Base-by-base conservation (phyloP, 2,888 invertebrate species). In the Leptopterna dolabrata region DNA sequence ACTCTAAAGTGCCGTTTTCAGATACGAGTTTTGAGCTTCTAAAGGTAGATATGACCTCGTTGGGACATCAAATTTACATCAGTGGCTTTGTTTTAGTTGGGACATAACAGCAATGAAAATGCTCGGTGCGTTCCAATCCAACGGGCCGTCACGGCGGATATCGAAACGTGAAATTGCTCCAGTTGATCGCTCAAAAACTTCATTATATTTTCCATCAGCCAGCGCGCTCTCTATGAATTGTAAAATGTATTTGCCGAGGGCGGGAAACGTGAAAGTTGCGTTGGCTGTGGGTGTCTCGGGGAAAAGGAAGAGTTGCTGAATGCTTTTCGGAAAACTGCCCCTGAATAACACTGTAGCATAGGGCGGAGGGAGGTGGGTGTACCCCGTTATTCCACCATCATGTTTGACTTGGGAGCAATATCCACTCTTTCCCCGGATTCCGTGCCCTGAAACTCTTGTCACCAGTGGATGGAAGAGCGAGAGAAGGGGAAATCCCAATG, bases 391-490 rank as follows among this genome's bases (percentile, higher is more conserved):
- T 47, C 24, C 16, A 36, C 29, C 76, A 14, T 82, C 30, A n/a
- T 83, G 70, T 83, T 71, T 83, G 83, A 83, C 70, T 83, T 71
- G 71, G 41, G 51, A 81, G 81, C 81, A 81, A 81, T 81, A 81
- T 81, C 81, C 86, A 45, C 51, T 30, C 76, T 76, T 43, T 41
- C 86, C 86, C 76, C 76, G 70, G 76, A 45, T 30, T 16, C 36
- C 7, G 36, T 7, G 13, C 36, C 51, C 81, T 51, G 16, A 55
- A n/a, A 16, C 30, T 81, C 30, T 36, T 81, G 29, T 29, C 51
- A 81, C 36, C 36, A 0, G 9, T 63, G 63, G 63, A 63, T 19
- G 63, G 55, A 19, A 24, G 30, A 14, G 11, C 29, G 16, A 11
- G 51, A 1, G 24, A 7, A 3, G 51, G n/a, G 71, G 27, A 19